phyloP scores from a whole-genome alignment of 2,797 vertebrate genomes.

The Siniperca scherzeri region DNA sequence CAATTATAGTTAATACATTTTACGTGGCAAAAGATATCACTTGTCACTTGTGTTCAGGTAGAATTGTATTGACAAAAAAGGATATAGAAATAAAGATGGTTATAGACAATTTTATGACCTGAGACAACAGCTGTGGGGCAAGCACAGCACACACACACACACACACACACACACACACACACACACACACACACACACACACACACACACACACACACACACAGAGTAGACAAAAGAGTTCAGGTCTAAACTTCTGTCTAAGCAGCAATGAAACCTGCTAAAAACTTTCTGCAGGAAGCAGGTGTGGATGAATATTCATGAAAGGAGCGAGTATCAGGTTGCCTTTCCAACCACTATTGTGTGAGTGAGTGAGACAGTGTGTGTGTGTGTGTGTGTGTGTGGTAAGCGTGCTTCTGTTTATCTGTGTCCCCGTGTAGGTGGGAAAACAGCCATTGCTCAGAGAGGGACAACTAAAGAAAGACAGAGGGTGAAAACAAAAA shows the following conservation, averaged over 20 bases:
- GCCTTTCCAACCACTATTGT: conserved; percentile 74
- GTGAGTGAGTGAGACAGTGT: conserved; percentile 50
- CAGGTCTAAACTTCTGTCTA: conserved; percentile 75
- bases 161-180: conserved; percentile 7
- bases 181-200: conserved; percentile 14
- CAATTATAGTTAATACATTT: conserved; percentile 58
- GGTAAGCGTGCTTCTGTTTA: conserved; percentile 35
- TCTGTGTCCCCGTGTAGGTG: conserved; percentile 71
- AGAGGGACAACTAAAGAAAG: conserved; percentile 70
- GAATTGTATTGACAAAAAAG: conserved; percentile 26
- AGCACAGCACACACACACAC: conserved; percentile 4
- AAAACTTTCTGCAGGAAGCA: conserved; percentile 80
- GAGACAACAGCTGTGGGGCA: conserved; percentile 39
- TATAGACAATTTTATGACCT: conserved; percentile 23
- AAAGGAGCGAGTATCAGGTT: conserved; percentile 61
- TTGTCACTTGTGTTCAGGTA: conserved; percentile 30
- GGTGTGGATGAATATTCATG: conserved; percentile 89
- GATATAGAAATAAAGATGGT: conserved; percentile 36
- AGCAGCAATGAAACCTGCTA: conserved; percentile 66
- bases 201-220: conserved; percentile 14
- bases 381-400: conserved; percentile 36
- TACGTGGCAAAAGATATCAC: conserved; percentile 42
- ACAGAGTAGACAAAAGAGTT: conserved; percentile 48
- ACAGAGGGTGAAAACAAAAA: conserved; percentile 73
- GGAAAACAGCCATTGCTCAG: conserved; percentile 75